Base-by-base conservation (phyloP, 2,113 vertebrate genomes). In the Rhineura floridana region DNA sequence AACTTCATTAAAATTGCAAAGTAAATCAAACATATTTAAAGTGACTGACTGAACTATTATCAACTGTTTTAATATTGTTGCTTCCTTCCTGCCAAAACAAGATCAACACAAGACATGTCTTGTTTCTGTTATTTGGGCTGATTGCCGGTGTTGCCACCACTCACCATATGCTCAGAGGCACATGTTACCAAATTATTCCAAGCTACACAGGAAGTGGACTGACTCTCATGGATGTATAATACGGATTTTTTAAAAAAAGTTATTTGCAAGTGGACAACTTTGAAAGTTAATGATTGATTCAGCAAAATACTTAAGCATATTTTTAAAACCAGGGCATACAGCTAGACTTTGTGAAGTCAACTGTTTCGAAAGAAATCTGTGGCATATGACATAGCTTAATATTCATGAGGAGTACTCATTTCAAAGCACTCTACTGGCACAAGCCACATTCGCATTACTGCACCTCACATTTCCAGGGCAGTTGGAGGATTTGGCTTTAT, bases 361-460 rank as follows among this genome's bases (percentile, higher is more conserved):
- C 87, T 77, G 88, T 0, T 90, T 93, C 62, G 39, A 30, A 89
- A 62, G 81, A 78, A 88, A 88, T 84, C 59, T 78, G 36, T 78
- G 72, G 81, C 81, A 77, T 42, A 83, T 52, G 81, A 78, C 70
- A 88, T 81, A 69, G 46, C 46, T 88, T 88, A 91, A 87, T 1
- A 90, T 87, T 91, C 90, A 42, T 30, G 46, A 91, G 77, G 12
- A 82, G 39, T 59, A 88, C 86, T 92, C 65, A 63, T 59, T 87
- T 87, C 86, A 87, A 87, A 42, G 86, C 86, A 87, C 78, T 81
- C 86, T 87, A 23, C 77, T 81, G 65, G 86, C 78, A 44, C 86
- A 87, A 81, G 86, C 52, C 86, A 70, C 78, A 87, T 81, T 81
- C 62, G 86, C 78, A 72, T 81, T 87, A 81, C 17, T 87, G 52